Evolutionary conservation across 2,888 invertebrate genomes (phyloP).

Genomic region (Netelia fuscicornis): DNA sequence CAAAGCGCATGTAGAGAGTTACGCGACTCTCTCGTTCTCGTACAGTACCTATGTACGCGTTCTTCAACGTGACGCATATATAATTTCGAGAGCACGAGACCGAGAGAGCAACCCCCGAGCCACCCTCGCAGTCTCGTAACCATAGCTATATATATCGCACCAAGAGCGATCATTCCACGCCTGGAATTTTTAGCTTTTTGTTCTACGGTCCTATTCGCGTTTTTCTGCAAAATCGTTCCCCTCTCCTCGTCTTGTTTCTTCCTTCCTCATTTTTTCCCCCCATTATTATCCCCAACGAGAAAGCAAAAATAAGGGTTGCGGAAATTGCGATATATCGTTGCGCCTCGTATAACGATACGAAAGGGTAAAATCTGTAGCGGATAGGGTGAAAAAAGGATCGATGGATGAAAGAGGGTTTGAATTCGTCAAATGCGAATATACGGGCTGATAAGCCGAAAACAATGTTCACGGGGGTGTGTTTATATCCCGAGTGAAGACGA

Average conservation of each 20-base stretch:
- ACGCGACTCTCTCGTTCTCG: background rate
- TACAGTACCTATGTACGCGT: background rate
- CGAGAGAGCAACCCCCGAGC: background rate
- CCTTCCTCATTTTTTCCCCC: background rate
- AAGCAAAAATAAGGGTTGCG: background rate
- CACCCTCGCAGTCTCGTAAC: conserved; percentile 18
- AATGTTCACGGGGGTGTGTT: background rate
- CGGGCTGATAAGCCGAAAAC: background rate
- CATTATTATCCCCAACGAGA: conserved; percentile 38
- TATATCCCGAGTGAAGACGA: background rate
- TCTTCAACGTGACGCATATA: background rate
- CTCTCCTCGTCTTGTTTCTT: background rate
- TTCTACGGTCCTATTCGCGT: background rate
- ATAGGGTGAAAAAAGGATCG: background rate
- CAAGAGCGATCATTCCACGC: conserved; percentile 30
- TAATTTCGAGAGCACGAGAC: conserved; percentile 21
- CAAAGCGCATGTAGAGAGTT: background rate
- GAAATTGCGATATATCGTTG: background rate
- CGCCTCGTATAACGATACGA: background rate
- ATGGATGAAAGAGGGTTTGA: background rate
- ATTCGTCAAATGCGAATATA: background rate
- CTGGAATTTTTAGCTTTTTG: conserved; percentile 30
- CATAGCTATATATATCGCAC: conserved; percentile 44
- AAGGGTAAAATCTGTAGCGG: too few relatives aligned
- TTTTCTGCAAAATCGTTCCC: background rate